Base-by-base conservation (phyloP, 53 echinoderm and acorn worm species). In the Stichopus horrens region DNA sequence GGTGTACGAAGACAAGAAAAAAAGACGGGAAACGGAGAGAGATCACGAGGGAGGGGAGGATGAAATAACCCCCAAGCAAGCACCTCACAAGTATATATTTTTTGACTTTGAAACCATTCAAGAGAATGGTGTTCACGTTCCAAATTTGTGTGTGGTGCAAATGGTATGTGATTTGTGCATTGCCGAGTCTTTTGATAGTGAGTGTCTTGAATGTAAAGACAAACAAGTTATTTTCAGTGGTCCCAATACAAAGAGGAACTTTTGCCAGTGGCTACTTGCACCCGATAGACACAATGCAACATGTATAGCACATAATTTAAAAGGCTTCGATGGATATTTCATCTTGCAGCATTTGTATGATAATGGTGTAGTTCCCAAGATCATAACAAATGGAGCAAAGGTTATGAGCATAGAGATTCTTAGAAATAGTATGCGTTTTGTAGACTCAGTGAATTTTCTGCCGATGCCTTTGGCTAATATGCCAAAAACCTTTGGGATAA, bases 301-400 rank as follows among this genome's bases (percentile, higher is more conserved):
- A 21, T 75, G 76, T 13, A 76, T 88, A 23, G 88, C 88, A 22
- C 89, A 89, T 16, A 89, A 89, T n/a, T 16, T 89, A 63, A 89
- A 89, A 71, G 80, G 79, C 19, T 89, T 60, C 73, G 89, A 89
- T 22, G 89, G 89, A 4, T 52, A 78, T 10, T 89, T 89, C 52
- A 84, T 71, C 52, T 67, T 23, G 7, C 53, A 68, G 7, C 54
- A 63, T 21, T 71, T 82, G 14, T 55, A 51, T 53, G 55, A 67
- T 5, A 65, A 52, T 6, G 76, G 81, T 55, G 67, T 89, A 21
- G 18, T 59, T 19, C 89, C 89, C 5, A 23, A 55, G 16, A 4
- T 82, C 52, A 20, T 89, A 9, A 52, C 78, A 6, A 21, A 18
- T 7, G 83, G 83, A 22, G 52, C 76, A 7, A 89, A 89, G 19